A percentile compares a stretch with the other conserved stretches of the same genome.
Conservation (phyloP, 2,888 invertebrate genomes). For the Stictocephala bisonia region DNA sequence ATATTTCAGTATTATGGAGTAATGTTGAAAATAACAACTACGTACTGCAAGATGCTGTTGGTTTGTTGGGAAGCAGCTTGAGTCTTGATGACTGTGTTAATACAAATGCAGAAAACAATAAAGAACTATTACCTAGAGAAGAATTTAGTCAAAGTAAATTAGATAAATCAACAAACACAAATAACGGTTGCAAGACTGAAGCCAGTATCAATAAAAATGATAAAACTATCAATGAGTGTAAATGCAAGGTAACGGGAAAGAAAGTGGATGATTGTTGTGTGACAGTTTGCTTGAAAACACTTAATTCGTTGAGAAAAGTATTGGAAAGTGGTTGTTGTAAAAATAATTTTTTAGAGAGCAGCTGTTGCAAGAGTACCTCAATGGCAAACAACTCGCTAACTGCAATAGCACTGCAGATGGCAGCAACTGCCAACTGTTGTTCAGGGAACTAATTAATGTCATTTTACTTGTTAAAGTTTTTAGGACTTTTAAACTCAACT, state of each 20-base stretch:
- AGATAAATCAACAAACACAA: conserved; percentile 52
- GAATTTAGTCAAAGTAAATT: background rate
- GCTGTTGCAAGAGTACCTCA: conserved; percentile 59
- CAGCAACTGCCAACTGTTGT: conserved; percentile 16
- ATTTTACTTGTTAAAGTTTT: too few relatives aligned
- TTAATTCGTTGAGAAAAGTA: conserved; percentile 69
- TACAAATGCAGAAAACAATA: background rate
- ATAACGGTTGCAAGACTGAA: conserved; percentile 60
- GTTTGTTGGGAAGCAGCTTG: background rate
- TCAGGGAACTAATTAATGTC: conserved; percentile 15
- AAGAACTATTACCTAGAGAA: background rate
- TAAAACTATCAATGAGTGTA: conserved; percentile 52
- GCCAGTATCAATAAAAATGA: conserved; percentile 61
- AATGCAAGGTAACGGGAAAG: conserved; percentile 56
- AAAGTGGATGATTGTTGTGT: conserved; percentile 71
- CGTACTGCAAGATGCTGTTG: conserved; percentile 21
- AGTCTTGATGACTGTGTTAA: background rate
- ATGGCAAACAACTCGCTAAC: conserved; percentile 24
- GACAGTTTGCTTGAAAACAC: conserved; percentile 84
- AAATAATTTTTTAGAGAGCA: too few relatives aligned
- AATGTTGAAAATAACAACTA: conserved; percentile 18
- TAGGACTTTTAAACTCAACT: too few relatives aligned
- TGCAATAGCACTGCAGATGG: conserved; percentile 16
- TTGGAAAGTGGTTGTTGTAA: conserved; percentile 66
- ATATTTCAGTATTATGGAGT: background rate